phyloP scores from a whole-genome alignment of 2,113 vertebrate species.

The Charina bottae region DNA sequence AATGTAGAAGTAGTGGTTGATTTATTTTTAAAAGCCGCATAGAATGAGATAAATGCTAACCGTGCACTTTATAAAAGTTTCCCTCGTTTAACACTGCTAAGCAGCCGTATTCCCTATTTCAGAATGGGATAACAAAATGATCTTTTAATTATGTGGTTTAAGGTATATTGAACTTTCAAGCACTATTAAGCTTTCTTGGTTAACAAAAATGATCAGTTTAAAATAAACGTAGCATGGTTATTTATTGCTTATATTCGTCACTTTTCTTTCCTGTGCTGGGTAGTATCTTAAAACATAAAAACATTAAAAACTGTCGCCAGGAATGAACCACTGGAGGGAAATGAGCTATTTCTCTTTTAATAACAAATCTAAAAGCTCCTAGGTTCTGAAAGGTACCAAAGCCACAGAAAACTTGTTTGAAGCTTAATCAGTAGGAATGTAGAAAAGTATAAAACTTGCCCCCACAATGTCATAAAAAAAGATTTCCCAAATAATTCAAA shows the following conservation, averaged over 20 bases:
- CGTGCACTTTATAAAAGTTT: slow-evolving; percentile 36
- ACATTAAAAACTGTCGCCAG: background rate
- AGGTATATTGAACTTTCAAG: slow-evolving; percentile 47
- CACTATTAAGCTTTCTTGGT: slow-evolving; percentile 43
- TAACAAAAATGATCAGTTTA: slow-evolving; percentile 49
- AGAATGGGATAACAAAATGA: slow-evolving; percentile 46
- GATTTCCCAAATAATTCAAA: background rate
- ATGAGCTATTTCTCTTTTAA: background rate
- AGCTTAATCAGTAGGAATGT: background rate
- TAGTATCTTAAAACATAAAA: background rate
- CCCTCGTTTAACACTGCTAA: slow-evolving; percentile 14
- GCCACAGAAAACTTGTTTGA: background rate
- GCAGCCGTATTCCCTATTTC: slow-evolving; percentile 27
- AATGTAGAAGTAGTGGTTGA: slow-evolving; percentile 37
- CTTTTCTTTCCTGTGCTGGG: background rate
- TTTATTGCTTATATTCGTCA: background rate
- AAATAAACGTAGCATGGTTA: slow-evolving; percentile 35
- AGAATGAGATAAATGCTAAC: slow-evolving; percentile 43
- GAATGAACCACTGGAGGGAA: background rate
- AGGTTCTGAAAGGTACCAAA: background rate
- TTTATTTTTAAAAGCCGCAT: slow-evolving; percentile 41
- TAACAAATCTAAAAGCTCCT: too few species aligned
- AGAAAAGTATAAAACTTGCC: background rate
- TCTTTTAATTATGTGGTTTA: slow-evolving; percentile 51
- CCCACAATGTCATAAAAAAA: background rate